Evolutionary conservation across 2,888 invertebrate species (phyloP).

Genomic region (Urechis unicinctus): DNA sequence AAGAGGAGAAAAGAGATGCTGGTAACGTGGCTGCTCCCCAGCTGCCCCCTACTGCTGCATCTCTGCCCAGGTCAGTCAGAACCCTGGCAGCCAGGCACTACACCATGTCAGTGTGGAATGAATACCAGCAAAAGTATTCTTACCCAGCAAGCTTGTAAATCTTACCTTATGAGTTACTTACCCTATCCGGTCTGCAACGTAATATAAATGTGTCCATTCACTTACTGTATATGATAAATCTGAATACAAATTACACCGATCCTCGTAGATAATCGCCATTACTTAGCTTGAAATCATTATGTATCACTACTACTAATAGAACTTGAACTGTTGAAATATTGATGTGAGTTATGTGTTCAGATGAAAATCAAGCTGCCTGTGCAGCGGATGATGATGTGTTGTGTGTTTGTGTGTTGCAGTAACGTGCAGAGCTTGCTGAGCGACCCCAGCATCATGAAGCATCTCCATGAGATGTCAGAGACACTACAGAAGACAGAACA

Average conservation of each 20-base stretch:
- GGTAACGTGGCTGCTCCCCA: slow-evolving; percentile 2
- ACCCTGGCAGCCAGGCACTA: too few species aligned
- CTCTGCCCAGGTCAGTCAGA: too few species aligned
- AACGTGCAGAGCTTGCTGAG: slow-evolving; percentile 58
- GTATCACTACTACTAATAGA: too few species aligned
- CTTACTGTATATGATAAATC: background rate
- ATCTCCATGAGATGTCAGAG: slow-evolving; percentile 64
- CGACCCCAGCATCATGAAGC: slow-evolving; percentile 82
- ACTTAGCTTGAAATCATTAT: too few species aligned
- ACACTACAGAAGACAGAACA: slow-evolving; percentile 44
- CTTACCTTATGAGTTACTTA: background rate
- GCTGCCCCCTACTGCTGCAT: background rate
- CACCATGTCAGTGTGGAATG: too few species aligned
- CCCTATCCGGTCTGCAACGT: too few species aligned
- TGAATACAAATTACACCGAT: too few species aligned
- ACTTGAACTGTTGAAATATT: too few species aligned
- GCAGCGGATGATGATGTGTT: background rate
- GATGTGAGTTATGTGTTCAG: background rate
- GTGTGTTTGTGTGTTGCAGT: background rate
- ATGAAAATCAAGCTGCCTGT: too few species aligned
- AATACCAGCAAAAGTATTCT: background rate
- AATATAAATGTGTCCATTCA: background rate
- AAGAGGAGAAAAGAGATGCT: slow-evolving; percentile 59
- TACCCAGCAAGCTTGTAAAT: background rate
- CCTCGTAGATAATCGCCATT: too few species aligned